Conservation (phyloP, 2,888 invertebrate species). For the Polydrusus tereticollis region DNA sequence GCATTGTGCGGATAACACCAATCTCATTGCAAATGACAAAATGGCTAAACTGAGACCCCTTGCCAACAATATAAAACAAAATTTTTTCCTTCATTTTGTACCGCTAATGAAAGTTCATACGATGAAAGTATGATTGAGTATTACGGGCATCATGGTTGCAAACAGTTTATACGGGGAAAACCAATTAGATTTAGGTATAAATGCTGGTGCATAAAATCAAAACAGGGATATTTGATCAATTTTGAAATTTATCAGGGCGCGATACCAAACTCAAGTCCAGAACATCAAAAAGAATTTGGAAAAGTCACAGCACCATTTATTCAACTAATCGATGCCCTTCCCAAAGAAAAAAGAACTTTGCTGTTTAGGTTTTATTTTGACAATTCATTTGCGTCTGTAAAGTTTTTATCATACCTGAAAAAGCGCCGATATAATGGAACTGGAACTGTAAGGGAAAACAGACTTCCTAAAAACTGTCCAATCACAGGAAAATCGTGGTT, state of each 20-base stretch:
- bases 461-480: slow-evolving; percentile 18
- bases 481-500: slow-evolving; percentile 7
- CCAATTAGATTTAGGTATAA: slow-evolving; percentile 42
- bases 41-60: no score
- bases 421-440: slow-evolving; percentile 16
- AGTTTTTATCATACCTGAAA: slow-evolving; percentile 24
- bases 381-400: slow-evolving; percentile 29
- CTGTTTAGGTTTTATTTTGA: slow-evolving; percentile 35
- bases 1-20: slow-evolving; percentile 50
- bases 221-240: slow-evolving; percentile 52
- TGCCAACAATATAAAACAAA: no score
- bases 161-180: slow-evolving; percentile 55
- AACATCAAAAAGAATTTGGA: slow-evolving; percentile 39
- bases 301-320: no score
- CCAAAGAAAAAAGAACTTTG: slow-evolving; percentile 1
- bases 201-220: slow-evolving; percentile 45
- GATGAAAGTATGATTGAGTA: slow-evolving; percentile 58
- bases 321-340: slow-evolving; percentile 18
- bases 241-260: slow-evolving; percentile 50
- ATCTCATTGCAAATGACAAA: slow-evolving; percentile 49
- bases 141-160: slow-evolving; percentile 57
- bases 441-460: no score
- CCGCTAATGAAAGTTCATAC: slow-evolving; percentile 48
- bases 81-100: slow-evolving; percentile 44
- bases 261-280: slow-evolving; percentile 32